Base-by-base conservation (phyloP, 2,113 vertebrate genomes). In the Alectura lathami region DNA sequence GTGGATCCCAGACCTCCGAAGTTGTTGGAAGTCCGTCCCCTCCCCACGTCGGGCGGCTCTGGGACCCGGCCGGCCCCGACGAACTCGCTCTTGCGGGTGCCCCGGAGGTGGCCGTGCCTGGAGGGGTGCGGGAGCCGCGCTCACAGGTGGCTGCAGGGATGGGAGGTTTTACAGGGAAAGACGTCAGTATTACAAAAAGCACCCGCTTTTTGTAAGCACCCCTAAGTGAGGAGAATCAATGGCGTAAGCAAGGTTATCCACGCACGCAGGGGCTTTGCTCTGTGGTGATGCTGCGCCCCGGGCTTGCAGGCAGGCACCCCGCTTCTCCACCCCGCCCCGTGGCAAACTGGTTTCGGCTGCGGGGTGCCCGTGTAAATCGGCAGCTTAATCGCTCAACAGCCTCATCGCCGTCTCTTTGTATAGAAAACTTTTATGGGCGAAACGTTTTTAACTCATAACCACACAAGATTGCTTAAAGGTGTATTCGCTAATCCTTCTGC, bases 321-420 rank as follows among this genome's bases (percentile, higher is more conserved):
- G 0, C 24, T 34, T 43, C 15, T 43, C 42, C 42, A 43, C n/a
- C 42, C 42, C 42, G 42, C 34, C 29, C 34, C 12, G 27, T 15
- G 91, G 42, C 8, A 32, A 42, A 2, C 38, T 13, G 53, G 70
- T 51, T 3, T 24, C 0, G 20, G 72, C 80, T 34, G 48, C 76
- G 7, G 53, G 14, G n/a, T n/a, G n/a, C n/a, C n/a, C n/a, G 17
- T 7, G 56, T 18, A 42, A 86, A 6, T 3, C 59, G 5, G 23
- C 45, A 45, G 0, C 38, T 0, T 42, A 3, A 45, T 1, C 3
- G 34, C 30, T 10, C 60, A 5, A 3, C 42, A 29, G 62, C 62
- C 63, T 42, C 7, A 1, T 5, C 59, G 10, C 34, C 57, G 0
- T 5, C 30, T 26, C 40, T n/a, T 26, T 6, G 10, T 1, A 1